Evolutionary conservation across 1,140 invertebrate species (phyloP).

Genomic region (Drosophila sp.): DNA sequence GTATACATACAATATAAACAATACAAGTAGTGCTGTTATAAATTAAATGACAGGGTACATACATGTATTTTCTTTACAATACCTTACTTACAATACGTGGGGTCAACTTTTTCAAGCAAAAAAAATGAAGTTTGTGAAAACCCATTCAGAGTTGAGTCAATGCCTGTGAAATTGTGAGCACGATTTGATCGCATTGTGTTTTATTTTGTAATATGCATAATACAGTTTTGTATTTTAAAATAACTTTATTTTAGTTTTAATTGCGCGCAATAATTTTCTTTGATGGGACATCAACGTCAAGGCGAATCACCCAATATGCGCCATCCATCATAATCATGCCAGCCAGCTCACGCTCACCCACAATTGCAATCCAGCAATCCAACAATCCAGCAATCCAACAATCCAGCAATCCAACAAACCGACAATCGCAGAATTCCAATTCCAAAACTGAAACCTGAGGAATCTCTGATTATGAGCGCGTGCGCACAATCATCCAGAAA

Average conservation of each 20-base stretch:
- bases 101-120: too few relatives aligned
- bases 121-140: not conserved
- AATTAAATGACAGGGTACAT: too few relatives aligned
- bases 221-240: conserved; percentile 37
- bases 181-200: not conserved
- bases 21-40: too few relatives aligned
- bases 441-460: conserved; percentile 30
- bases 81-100: too few relatives aligned
- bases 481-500: conserved; percentile 73
- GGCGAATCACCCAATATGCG: conserved; percentile 74
- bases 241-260: conserved; percentile 80
- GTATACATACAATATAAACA: too few relatives aligned
- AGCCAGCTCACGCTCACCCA: conserved; percentile 51
- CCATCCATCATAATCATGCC: conserved; percentile 75
- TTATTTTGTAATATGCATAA: not conserved
- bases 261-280: conserved; percentile 81
- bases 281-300: conserved; percentile 81
- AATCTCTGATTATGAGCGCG: conserved; percentile 77
- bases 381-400: not conserved
- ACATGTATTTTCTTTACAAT: too few relatives aligned
- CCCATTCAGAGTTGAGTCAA: conserved; percentile 1
- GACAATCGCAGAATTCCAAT: not conserved
- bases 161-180: conserved; percentile 7
- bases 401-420: conserved; percentile 8
- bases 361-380: conserved; percentile 8